These are phyloP conservation scores for Poecilus cupreus DNA, from an alignment of 2,888 invertebrate species.

Conservation along the genomic window DNA sequence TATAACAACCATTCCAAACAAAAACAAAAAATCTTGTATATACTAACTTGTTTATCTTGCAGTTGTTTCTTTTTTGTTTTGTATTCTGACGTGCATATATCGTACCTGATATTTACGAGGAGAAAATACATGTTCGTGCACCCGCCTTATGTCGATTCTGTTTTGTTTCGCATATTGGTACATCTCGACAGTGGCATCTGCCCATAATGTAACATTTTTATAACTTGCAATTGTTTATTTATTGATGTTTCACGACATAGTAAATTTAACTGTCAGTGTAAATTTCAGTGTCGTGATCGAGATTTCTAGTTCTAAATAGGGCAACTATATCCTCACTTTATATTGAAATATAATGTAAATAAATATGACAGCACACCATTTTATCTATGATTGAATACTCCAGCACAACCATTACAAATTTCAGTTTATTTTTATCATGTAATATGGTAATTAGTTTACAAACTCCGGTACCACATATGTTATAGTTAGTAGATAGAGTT, in stretches of 20 bases:
- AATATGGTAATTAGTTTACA: too few species aligned
- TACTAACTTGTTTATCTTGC: too few species aligned
- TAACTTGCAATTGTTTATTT: conserved; percentile 1
- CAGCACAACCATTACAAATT: too few species aligned
- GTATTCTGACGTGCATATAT: background rate
- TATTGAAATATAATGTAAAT: too few species aligned
- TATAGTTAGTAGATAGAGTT: too few species aligned
- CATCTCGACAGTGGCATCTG: background rate
- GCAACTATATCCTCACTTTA: background rate
- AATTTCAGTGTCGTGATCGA: background rate
- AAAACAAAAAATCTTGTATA: too few species aligned
- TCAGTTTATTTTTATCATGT: too few species aligned
- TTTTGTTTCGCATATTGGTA: background rate
- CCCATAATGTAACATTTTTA: conserved; percentile 1
- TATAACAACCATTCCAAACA: too few species aligned
- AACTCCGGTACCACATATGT: too few species aligned
- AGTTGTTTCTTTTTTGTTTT: background rate
- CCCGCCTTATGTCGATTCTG: background rate
- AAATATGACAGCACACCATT: too few species aligned
- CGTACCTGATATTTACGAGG: conserved; percentile 5
- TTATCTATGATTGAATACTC: too few species aligned
- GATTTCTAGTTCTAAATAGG: background rate
- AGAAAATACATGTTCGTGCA: conserved; percentile 31
- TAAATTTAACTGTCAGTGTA: background rate
- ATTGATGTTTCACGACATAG: background rate